Evolutionary conservation across 2,888 invertebrate genomes (phyloP), one percentile per base, ranked within the genome.

Genomic region (Eledone cirrhosa): DNA sequence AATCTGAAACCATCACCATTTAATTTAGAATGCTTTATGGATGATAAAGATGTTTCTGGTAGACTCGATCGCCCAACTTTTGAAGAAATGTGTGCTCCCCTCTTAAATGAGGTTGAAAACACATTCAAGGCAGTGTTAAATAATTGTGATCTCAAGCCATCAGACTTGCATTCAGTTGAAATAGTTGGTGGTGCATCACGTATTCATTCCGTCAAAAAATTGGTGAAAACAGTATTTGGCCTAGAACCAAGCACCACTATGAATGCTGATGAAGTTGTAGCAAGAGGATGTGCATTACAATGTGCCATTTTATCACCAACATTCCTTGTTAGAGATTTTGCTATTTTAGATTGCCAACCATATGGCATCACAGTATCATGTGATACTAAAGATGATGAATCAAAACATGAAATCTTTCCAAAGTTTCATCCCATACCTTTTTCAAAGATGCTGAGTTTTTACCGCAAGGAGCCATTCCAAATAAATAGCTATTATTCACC

Each of bases 241-340:
- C 95, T 96, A 88, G 93, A 94, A 75, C 94, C 97, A 11, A 96
- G 97, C 83, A 99, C 99, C 33, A 99, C 99, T 33, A 92, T 99
- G 80, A 99, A 99, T 91, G 91, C 91, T 77, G 99, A 99, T 90
- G 99, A 99, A 91, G 96, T 99, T 0, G 98, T 99, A 41, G 93
- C 98, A 2, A 94, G 99, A 80, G 99, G 99, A 3, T 98, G 98
- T 91, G 98, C 98, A 47, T 92, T 99, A 80, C 90, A 92, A 90
- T 99, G 99, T 92, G 99, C 99, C 27, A 98, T 99, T 93, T 93
- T 99, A 87, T 97, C 97, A 79, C 99, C 99, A 53, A 97, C 97
- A 29, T 97, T 99, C 88, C 94, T 98, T 89, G 98, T 99, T 81
- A 94, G 98, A 79, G 99, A 99, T 86, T 99, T 99, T 91, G 94